phyloP scores from a whole-genome alignment of 2,888 invertebrate genomes.

The Melanargia galathea region DNA sequence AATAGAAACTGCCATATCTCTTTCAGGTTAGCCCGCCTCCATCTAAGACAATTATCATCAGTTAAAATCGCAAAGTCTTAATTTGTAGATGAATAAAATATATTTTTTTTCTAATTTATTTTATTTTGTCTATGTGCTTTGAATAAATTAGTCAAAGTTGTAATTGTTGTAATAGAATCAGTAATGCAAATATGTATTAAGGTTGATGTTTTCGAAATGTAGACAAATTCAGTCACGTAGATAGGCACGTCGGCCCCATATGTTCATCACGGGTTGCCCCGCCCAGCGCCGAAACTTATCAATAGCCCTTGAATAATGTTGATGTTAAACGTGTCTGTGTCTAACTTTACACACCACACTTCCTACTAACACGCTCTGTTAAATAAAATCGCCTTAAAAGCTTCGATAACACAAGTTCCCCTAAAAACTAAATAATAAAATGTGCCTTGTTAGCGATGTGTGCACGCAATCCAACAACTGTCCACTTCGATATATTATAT shows the following conservation, averaged over 20 bases:
- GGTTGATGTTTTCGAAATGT: constrained; percentile 68
- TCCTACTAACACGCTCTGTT: constrained; percentile 56
- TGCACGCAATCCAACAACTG: constrained; percentile 78
- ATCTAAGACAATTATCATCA: too few relatives aligned
- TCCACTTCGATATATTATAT: constrained; percentile 80
- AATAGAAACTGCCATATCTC: too few relatives aligned
- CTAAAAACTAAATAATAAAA: constrained; percentile 58
- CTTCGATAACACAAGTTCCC: constrained; percentile 62
- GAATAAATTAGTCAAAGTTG: constrained; percentile 31
- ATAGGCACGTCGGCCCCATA: constrained; percentile 63
- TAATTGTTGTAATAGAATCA: constrained; percentile 14
- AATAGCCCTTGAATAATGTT: constrained; percentile 59
- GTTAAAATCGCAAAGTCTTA: neutral
- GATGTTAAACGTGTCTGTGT: constrained; percentile 60
- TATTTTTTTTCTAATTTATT: constrained; percentile 20
- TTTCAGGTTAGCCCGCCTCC: too few relatives aligned
- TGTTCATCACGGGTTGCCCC: constrained; percentile 70
- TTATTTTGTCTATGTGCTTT: constrained; percentile 20
- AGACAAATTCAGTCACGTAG: constrained; percentile 64
- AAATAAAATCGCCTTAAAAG: constrained; percentile 47
- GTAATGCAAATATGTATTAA: neutral
- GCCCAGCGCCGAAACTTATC: constrained; percentile 76
- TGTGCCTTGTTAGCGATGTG: constrained; percentile 77
- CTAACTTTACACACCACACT: constrained; percentile 70
- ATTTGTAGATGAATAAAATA: neutral